Evolutionary conservation across 2,113 vertebrate genomes (phyloP), one percentile per base, ranked within the genome.

Genomic region (Struthio camelus): DNA sequence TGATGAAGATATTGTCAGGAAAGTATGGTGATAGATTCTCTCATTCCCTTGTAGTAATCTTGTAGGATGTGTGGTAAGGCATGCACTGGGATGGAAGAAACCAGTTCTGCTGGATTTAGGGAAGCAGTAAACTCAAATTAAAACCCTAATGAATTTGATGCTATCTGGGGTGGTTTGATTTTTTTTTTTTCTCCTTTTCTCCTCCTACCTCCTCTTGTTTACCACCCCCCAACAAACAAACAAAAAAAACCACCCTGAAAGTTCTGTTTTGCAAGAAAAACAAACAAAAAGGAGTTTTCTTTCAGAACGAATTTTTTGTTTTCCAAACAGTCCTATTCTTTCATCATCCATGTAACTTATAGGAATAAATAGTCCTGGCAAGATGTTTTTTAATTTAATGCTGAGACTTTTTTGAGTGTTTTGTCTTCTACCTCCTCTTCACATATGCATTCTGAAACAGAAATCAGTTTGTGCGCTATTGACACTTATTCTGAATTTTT

Each of bases 151-250:
- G 1, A 36, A 56, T 76, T 85, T 54, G 5, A n/a, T 5, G 2
- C 10, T 8, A 82, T 72, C 54, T 6, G 2, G 3, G 10, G 2
- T 48, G 3, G 15, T 19, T 36, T 48, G 1, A 59, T 10, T n/a
- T 10, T 25, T 32, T 20, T 11, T 24, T 6, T 30, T 20, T n/a
- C 17, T 9, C 0, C 2, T 30, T 72, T 85, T 54, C 4, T 16
- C 2, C 3, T 71, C 2, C 2, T 2, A 10, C 72, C 76, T 90
- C 5, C 22, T 56, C 3, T 46, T 17, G 61, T 61, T 64, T 13
- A 11, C 1, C 14, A 5, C 65, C 28, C 3, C 5, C 9, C 2
- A 1, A 5, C 8, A 23, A 10, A 24, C 20, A 9, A 0, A 10
- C 5, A 36, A 34, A 67, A 42, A 30, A 48, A 2, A 46, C 46